phyloP scores from a whole-genome alignment of 2,113 vertebrate genomes.

The Sphyrna mokarran region DNA sequence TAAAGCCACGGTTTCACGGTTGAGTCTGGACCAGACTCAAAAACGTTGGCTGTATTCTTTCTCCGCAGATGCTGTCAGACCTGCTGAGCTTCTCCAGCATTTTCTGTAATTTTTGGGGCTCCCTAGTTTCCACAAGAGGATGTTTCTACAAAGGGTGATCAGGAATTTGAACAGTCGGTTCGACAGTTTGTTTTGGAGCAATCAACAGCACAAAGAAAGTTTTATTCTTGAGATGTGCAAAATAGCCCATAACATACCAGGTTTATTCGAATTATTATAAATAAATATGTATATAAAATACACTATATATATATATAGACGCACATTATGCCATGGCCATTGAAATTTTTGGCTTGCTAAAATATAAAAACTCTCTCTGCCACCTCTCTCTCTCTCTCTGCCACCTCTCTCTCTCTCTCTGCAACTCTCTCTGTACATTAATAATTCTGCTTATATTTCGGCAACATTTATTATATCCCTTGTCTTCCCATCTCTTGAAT shows the following conservation, averaged over 20 bases:
- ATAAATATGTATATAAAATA: too few relatives aligned
- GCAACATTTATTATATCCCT: neutral
- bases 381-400: neutral
- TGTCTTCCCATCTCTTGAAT: neutral
- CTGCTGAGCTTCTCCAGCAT: too few relatives aligned
- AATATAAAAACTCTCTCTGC: neutral
- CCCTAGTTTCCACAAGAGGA: slow-evolving; percentile 41
- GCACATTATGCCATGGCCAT: neutral
- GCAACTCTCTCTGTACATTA: neutral
- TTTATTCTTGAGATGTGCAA: slow-evolving; percentile 61
- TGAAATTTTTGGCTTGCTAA: neutral
- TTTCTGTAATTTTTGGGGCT: neutral
- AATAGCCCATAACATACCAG: neutral
- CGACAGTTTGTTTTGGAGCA: slow-evolving; percentile 64
- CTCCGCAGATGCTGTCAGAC: too few relatives aligned
- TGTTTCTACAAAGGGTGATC: slow-evolving; percentile 58
- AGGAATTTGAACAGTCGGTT: slow-evolving; percentile 66
- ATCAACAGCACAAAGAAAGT: slow-evolving; percentile 71
- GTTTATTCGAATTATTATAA: neutral
- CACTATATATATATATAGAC: too few relatives aligned
- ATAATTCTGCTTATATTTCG: neutral
- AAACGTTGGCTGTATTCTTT: too few relatives aligned
- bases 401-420: too few relatives aligned
- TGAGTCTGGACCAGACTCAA: too few relatives aligned
- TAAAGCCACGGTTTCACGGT: too few relatives aligned